These are phyloP conservation scores for Acyrthosiphon pisum DNA, from an alignment of 1,140 invertebrate genomes.

Conservation along the genomic window DNA sequence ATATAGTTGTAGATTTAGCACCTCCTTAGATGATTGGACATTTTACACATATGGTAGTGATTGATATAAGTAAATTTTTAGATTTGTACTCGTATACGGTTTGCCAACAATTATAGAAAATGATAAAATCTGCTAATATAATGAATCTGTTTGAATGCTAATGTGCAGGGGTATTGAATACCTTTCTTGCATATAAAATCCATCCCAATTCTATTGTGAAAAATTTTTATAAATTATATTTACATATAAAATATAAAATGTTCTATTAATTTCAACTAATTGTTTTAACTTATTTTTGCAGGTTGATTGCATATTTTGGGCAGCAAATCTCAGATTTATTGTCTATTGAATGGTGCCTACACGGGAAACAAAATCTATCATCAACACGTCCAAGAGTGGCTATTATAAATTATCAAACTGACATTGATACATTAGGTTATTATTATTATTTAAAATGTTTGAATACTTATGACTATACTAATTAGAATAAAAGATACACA, in stretches of 20 bases:
- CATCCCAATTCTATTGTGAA: neutral
- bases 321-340: slow-evolving; percentile 47
- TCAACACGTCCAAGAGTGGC: slow-evolving; percentile 5
- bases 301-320: slow-evolving; percentile 47
- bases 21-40: neutral
- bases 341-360: slow-evolving; percentile 26
- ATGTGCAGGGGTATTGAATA: too few relatives aligned
- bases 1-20: too few relatives aligned
- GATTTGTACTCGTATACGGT: neutral
- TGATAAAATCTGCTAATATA: neutral
- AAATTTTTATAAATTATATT: neutral
- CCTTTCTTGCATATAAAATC: neutral
- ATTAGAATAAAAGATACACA: neutral
- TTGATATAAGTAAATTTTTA: neutral
- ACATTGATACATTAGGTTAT: slow-evolving; percentile 36
- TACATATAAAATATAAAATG: neutral
- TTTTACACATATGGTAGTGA: neutral
- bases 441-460: neutral
- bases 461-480: too few relatives aligned
- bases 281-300: neutral
- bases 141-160: neutral
- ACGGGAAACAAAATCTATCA: slow-evolving; percentile 38
- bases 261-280: neutral
- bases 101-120: neutral
- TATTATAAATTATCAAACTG: slow-evolving; percentile 31